These are phyloP conservation scores for Pomatorhinus ruficollis DNA, from an alignment of 2,113 vertebrate genomes.

Conservation along the genomic window DNA sequence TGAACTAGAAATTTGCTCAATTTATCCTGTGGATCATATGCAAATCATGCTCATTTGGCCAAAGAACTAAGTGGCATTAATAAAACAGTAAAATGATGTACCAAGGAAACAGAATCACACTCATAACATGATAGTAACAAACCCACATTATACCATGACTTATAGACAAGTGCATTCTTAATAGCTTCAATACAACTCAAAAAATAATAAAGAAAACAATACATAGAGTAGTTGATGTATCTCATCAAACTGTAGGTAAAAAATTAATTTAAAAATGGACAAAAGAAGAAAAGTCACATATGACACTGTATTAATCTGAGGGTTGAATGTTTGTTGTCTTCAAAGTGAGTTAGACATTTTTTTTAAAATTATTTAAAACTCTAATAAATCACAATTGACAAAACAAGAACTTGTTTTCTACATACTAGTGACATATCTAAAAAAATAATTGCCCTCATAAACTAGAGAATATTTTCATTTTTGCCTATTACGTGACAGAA, in stretches of 20 bases:
- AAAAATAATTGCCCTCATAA: neutral
- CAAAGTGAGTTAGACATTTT: neutral
- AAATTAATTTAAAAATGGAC: neutral
- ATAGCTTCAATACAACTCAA: neutral
- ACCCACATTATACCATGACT: neutral
- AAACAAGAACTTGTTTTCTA: neutral
- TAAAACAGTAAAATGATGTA: neutral
- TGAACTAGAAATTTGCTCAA: neutral
- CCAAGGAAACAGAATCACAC: neutral
- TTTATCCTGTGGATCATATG: neutral
- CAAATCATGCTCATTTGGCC: neutral
- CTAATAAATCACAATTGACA: fast-evolving
- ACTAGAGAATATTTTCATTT: neutral
- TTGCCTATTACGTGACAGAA: neutral
- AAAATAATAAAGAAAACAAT: neutral
- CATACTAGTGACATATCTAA: neutral
- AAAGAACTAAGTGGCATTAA: neutral
- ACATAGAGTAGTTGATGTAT: neutral
- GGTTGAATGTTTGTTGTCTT: neutral
- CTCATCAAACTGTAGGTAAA: neutral
- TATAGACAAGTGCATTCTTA: neutral
- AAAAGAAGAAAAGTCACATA: neutral
- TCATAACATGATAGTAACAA: neutral
- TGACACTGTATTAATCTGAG: neutral
- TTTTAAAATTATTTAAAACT: neutral